phyloP scores from a whole-genome alignment of 2,113 vertebrate genomes.

The Butastur rufipennis region DNA sequence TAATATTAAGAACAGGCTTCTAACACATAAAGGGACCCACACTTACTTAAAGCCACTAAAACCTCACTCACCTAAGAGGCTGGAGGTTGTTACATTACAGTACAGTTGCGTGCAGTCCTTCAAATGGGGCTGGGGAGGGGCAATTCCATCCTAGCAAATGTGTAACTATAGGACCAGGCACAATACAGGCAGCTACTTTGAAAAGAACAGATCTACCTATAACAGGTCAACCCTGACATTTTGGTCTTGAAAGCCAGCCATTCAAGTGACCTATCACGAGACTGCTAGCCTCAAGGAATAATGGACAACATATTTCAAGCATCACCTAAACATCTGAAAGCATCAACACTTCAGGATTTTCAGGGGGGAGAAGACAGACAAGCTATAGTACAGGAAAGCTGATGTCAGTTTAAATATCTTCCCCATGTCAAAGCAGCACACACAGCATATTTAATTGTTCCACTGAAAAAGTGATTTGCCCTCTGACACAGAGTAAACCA shows the following conservation, averaged over 20 bases:
- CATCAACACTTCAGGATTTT: background rate
- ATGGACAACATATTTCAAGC: background rate
- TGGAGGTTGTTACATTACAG: background rate
- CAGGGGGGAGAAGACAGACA: background rate
- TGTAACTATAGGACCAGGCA: background rate
- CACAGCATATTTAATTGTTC: background rate
- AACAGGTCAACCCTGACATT: background rate
- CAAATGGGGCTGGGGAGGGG: background rate
- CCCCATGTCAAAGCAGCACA: background rate
- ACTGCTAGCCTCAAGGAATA: background rate
- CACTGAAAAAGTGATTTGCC: background rate
- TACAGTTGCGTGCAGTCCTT: background rate
- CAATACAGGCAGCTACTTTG: background rate
- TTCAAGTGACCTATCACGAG: background rate
- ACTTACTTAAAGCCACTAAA: background rate
- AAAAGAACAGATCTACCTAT: background rate
- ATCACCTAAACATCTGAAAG: background rate
- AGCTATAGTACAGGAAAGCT: background rate
- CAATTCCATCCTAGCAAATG: background rate
- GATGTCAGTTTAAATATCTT: background rate
- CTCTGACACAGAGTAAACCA: background rate
- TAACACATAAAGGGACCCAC: background rate
- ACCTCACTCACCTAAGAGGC: background rate
- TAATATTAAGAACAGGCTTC: background rate
- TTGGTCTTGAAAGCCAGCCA: background rate